Base-by-base conservation (phyloP, 2,113 vertebrate species). In the Charadrius vociferus region DNA sequence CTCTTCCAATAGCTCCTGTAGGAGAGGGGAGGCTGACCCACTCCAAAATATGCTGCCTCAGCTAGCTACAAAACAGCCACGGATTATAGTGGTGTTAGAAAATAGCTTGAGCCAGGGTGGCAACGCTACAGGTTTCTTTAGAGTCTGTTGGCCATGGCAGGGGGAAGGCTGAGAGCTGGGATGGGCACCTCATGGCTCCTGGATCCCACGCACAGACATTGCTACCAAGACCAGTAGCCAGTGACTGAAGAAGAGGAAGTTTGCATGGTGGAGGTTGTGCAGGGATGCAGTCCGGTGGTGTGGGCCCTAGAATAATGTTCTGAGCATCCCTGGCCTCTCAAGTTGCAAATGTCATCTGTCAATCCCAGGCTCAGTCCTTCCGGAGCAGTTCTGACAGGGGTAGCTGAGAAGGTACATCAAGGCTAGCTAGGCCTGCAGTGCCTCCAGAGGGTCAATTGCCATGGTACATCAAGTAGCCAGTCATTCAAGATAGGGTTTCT, bases 1-100 rank as follows among this genome's bases (percentile, higher is more conserved):
- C 91, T 98, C 95, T 97, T 97, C 98, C 96, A 96, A 94, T 94
- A 98, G 96, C 90, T 95, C 53, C 71, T 94, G 91, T 61, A 39
- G 95, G 97, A 98, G 66, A 96, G 91, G 75, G 96, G 65, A 77
- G 81, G 93, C 93, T 96, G 81, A 96, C 95, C 95, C 95, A 67
- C 74, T 97, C 93, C 82, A 93, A 94, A 94, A 96, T 87, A 91
- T 63, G 71, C 94, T 96, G 90, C 89, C 66, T 98, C 90, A 96
- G 92, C 96, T 96, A 77, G 4, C 81, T 62, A 78, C 70, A 90
- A 82, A 96, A 81, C 34, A 24, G 75, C 56, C 65, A 83, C 32
- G 20, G 84, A 95, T 79, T 80, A 96, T 8, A 49, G n/a, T 52
- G 78, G 82, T 88, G 45, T 88, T 45, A 88, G 49, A 81, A 92